phyloP scores from a whole-genome alignment of 2,888 invertebrate species.

The Nemotelus pantherinus region DNA sequence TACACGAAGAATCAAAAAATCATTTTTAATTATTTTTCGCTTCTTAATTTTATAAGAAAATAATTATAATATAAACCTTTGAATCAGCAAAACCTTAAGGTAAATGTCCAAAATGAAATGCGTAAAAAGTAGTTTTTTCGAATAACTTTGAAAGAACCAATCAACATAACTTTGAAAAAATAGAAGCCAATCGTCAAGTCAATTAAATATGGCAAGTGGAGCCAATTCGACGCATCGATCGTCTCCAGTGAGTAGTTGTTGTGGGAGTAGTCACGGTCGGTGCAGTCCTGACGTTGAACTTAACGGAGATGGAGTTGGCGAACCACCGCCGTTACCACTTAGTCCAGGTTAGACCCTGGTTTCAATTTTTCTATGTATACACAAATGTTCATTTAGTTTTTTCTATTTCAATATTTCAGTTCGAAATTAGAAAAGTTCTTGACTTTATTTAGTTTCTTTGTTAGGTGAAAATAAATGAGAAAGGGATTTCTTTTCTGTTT shows the following conservation, averaged over 20 bases:
- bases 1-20: too few relatives aligned
- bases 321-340: slow-evolving; percentile 64
- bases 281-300: slow-evolving; percentile 65
- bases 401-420: slow-evolving; percentile 28
- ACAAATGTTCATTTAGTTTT: slow-evolving; percentile 28
- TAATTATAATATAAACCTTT: too few relatives aligned
- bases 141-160: background rate
- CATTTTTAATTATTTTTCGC: too few relatives aligned
- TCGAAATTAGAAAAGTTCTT: slow-evolving; percentile 4
- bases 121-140: too few relatives aligned
- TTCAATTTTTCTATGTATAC: slow-evolving; percentile 44
- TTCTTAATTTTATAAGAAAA: too few relatives aligned
- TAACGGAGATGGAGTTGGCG: slow-evolving; percentile 57
- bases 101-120: too few relatives aligned
- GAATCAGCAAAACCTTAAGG: too few relatives aligned
- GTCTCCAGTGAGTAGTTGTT: slow-evolving; percentile 66
- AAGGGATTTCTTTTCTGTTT: slow-evolving; percentile 10
- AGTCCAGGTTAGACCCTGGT: slow-evolving; percentile 66
- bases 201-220: slow-evolving; percentile 65
- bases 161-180: slow-evolving; percentile 43
- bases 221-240: slow-evolving; percentile 65
- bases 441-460: background rate
- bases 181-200: slow-evolving; percentile 65
- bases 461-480: slow-evolving; percentile 17
- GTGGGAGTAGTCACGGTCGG: slow-evolving; percentile 66